Base-by-base conservation (phyloP, 1,140 invertebrate genomes). In the Nasonia longicornis region DNA sequence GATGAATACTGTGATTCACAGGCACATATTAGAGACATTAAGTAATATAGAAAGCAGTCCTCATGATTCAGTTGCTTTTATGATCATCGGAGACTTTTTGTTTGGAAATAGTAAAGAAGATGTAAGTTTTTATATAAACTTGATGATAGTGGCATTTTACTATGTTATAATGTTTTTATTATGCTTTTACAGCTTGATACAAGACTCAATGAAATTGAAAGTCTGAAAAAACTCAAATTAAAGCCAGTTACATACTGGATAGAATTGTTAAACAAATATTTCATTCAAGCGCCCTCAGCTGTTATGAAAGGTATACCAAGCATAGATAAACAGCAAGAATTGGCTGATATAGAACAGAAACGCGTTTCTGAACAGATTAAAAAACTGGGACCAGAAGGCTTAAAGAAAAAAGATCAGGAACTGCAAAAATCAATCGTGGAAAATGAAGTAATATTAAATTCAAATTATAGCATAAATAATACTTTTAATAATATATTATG, bases 81-180 rank as follows among this genome's bases (percentile, higher is more conserved):
- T 94, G 84, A 92, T 96, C 45, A 96, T 98, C 86, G 95, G 94
- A 0, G 95, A 98, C 88, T 93, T 95, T 84, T 90, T 98, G 26
- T 97, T 97, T 89, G 96, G 96, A 12, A 92, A 94, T 69, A 93
- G 90, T 26, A 92, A 95, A 82, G 89, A 94, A 83, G 95, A 96
- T 89, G 95, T 96, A 90, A 94, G 93, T 92, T 84, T 79, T 82
- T 82, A 67, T 67, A 45, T 20, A 52, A 29, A 42, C 38, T 42
- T 10, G 38, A 67, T 77, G 4, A 64, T 63, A 77, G 63, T 71
- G 73, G 35, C 6, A 38, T 77, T 75, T 73, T 26, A 6, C 76
- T 69, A 38, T 66, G 35, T 35, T 67, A 58, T 81, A 82, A 77
- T 29, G 67, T 72, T 16, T 82, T 70, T 81, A 81, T 83, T 83